These are phyloP conservation scores for Neostethus bicornis DNA, from an alignment of 2,797 vertebrate genomes.

Conservation along the genomic window DNA sequence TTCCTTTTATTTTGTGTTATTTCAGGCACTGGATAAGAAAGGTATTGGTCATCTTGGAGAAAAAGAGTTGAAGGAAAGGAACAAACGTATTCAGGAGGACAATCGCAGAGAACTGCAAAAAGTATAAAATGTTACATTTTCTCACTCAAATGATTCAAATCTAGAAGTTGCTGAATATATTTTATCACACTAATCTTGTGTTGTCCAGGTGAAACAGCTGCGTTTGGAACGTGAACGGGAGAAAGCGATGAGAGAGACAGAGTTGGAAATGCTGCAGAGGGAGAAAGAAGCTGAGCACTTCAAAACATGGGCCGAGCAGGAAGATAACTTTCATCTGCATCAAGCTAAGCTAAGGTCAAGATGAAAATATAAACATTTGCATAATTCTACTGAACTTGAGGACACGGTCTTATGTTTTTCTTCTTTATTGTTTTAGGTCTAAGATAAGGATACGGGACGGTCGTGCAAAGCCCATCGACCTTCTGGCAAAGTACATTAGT, in stretches of 20 bases:
- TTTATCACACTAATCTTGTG: background rate
- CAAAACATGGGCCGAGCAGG: constrained; percentile 98
- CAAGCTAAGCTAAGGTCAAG: constrained; percentile 96
- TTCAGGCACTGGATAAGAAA: constrained; percentile 92
- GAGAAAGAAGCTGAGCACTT: constrained; percentile 98
- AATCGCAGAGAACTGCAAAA: constrained; percentile 98
- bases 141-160: background rate
- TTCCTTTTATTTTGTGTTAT: constrained; percentile 7
- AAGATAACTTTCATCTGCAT: constrained; percentile 96
- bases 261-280: constrained; percentile 96
- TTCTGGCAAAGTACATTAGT: constrained; percentile 97
- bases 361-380: background rate
- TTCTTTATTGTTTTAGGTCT: too few species aligned
- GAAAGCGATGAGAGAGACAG: constrained; percentile 95
- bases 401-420: background rate
- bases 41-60: constrained; percentile 95
- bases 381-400: background rate
- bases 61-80: constrained; percentile 95
- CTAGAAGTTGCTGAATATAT: background rate
- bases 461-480: constrained; percentile 94
- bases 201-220: constrained; percentile 91
- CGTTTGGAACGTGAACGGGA: constrained; percentile 94
- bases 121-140: constrained; percentile 66
- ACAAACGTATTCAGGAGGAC: constrained; percentile 95
- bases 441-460: constrained; percentile 97